phyloP scores from a whole-genome alignment of 2,113 vertebrate species.

The Lamprologus sp. region DNA sequence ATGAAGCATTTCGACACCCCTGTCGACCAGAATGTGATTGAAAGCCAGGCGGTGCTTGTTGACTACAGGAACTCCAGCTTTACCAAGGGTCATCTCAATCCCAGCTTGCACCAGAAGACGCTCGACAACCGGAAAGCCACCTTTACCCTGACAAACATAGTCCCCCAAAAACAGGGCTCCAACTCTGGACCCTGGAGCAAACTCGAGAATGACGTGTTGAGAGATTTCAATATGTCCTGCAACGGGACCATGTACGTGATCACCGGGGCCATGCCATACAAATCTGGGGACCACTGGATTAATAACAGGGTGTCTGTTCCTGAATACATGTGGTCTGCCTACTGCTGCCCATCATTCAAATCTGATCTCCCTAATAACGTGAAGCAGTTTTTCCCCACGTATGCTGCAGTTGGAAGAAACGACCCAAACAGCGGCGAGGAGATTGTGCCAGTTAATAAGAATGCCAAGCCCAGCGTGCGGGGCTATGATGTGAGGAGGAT shows the following conservation, averaged over 20 bases:
- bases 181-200: constrained; percentile 64
- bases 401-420: constrained; percentile 60
- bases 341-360: constrained; percentile 54
- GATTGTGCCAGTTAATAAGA: constrained; percentile 44
- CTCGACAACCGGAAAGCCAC: constrained; percentile 51
- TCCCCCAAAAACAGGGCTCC: constrained; percentile 70
- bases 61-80: constrained; percentile 51
- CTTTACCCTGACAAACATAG: constrained; percentile 77
- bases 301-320: constrained; percentile 54
- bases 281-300: background rate
- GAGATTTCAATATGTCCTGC: constrained; percentile 10
- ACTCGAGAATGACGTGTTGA: constrained; percentile 43
- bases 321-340: constrained; percentile 70
- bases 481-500: constrained; percentile 59
- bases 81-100: constrained; percentile 73
- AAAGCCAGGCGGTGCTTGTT: constrained; percentile 48
- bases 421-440: constrained; percentile 37
- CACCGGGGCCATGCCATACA: constrained; percentile 49
- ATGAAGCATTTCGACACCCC: constrained; percentile 17
- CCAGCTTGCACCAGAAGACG: constrained; percentile 59
- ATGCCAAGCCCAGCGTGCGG: background rate
- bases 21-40: constrained; percentile 51
- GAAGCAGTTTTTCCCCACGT: constrained; percentile 30
- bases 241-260: constrained; percentile 42
- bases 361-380: background rate